Evolutionary conservation across 2,113 vertebrate genomes (phyloP), one percentile per base, ranked within the genome.

Genomic region (Platichthys stellatus): DNA sequence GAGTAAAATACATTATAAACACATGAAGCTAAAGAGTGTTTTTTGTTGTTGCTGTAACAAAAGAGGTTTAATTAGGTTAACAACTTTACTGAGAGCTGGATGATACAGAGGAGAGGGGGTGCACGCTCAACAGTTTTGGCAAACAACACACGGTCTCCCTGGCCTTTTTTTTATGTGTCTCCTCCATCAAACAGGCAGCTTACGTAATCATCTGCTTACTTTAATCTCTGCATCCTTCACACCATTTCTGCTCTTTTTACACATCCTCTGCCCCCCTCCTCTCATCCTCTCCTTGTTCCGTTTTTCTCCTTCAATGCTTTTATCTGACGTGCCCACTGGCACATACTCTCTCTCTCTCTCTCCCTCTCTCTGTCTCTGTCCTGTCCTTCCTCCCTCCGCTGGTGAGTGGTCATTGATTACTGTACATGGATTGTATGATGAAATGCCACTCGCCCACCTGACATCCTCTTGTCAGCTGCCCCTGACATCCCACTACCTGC

Each of bases 381-480:
- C 26, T 23, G 45, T 76, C 71, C 65, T 63, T 74, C 70, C 85
- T 72, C 74, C 57, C 76, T 84, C 63, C 63, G 76, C 60, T 38
- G 62, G 57, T 83, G 80, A 88, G 86, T 88, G 88, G 74, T 86
- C 88, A 90, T 85, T 88, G 86, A 88, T 90, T 81, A 90, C 84
- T 73, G 68, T 80, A 75, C 80, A 86, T 71, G 83, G 73, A 84
- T 82, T 90, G 69, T 83, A 81, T 81, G 81, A 90, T 79, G 63
- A 91, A 91, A 92, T 90, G 80, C 78, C 85, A 86, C 78, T 87
- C 74, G 76, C 90, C 89, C 89, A 88, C 86, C 82, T 81, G 76
- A 74, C 81, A 81, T 70, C 85, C 85, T 88, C 81, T 86, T 69
- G 63, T 87, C 82, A 75, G 81, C 71, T 72, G 83, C 82, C 71